Evolutionary conservation across 2,113 vertebrate genomes (phyloP).

Genomic region (Engystomops pustulosus): DNA sequence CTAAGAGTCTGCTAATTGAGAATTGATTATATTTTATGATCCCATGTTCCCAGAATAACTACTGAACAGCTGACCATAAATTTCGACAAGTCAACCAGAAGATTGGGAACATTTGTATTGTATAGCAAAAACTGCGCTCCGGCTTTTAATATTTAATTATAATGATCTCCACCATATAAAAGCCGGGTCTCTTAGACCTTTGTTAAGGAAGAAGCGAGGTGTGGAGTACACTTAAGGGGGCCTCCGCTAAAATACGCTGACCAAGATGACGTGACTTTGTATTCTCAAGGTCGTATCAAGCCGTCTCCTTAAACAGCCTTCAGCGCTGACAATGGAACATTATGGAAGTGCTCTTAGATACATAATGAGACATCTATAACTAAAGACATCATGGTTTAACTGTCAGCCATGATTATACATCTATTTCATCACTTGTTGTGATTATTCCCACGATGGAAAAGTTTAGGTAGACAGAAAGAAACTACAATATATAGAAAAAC

Average conservation of each 20-base stretch:
- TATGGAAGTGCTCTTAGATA: not conserved
- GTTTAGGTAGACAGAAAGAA: too few relatives aligned
- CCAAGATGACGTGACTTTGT: conserved; percentile 11
- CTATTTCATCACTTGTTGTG: too few relatives aligned
- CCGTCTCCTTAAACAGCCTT: not conserved
- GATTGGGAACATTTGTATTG: conserved; percentile 38
- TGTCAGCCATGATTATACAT: not conserved
- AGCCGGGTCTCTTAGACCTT: not conserved
- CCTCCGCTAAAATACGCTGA: conserved; percentile 14
- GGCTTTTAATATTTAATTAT: conserved; percentile 56
- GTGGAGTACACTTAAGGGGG: not conserved
- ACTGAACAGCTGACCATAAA: conserved; percentile 64
- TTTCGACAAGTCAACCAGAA: conserved; percentile 42
- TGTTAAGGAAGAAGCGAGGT: not conserved
- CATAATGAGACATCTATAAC: not conserved
- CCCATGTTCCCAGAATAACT: conserved; percentile 65
- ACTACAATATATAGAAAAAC: too few relatives aligned
- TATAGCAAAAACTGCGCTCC: conserved; percentile 24
- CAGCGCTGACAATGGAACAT: not conserved
- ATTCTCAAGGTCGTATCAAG: conserved; percentile 45
- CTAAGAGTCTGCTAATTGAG: conserved; percentile 57
- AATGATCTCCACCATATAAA: conserved; percentile 46
- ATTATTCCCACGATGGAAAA: too few relatives aligned
- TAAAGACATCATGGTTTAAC: not conserved
- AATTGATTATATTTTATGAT: conserved; percentile 63